Evolutionary conservation across 2,797 vertebrate species (phyloP), one percentile per base, ranked within the genome.

Genomic region (Rallus crepitans): DNA sequence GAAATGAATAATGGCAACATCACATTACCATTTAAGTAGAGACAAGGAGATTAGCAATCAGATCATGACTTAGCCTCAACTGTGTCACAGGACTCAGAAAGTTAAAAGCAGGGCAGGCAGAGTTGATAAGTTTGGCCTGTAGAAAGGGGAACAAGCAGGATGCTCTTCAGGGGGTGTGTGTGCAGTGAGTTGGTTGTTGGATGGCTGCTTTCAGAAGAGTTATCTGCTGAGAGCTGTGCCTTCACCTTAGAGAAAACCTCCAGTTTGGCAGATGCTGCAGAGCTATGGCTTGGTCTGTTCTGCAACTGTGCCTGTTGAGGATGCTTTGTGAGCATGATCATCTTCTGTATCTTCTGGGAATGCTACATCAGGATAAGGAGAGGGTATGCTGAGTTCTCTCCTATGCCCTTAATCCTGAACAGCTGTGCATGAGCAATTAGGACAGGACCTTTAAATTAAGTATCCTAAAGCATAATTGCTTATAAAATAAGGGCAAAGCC

Each of bases 1-100:
- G 64, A 92, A 91, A 63, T 82, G 60, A 90, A 72, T 96, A 90
- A 95, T 61, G 8, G n/a, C 71, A 89, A 48, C 59, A 75, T 95
- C 53, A 55, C 61, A 31, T 92, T 95, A 64, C 89, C 71, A 42
- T 93, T 73, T 85, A 47, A 87, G 69, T 77, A 72, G 79, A 78
- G 87, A 78, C 53, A 72, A 56, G 76, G 63, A 69, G 72, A 86
- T 92, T 61, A 94, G 64, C 30, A 55, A 69, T 84, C 90, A 70
- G 31, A 55, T 90, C 40, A 47, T 90, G 81, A 83, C 78, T 92
- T 80, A n/a, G 55, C 39, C 23, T 90, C 15, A 76, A 33, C 68
- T 86, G 52, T 90, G 59, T 71, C 71, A 81, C 47, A 72, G 87
- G 60, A 28, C 20, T 82, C 65, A 60, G 35, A 60, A 95, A 84